A percentile compares a stretch with the other conserved stretches of the same genome.
These are phyloP conservation scores for Aegithalos caudatus DNA, from an alignment of 2,113 vertebrate genomes.

Conservation along the genomic window DNA sequence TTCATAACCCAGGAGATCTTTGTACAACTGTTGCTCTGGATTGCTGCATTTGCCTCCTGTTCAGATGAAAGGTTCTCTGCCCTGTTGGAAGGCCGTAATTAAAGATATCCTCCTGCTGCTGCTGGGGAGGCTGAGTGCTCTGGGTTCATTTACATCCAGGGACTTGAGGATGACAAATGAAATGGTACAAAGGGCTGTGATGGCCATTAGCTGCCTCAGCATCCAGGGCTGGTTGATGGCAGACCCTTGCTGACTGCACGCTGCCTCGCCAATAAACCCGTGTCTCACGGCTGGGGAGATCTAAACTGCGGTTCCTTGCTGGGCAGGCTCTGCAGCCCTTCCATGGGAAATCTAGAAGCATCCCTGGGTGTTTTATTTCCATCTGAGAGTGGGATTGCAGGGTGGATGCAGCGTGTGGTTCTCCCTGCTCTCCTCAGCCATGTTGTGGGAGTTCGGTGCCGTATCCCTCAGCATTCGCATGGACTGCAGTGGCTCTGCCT, in stretches of 20 bases:
- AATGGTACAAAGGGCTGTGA: not conserved
- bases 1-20: not conserved
- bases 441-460: conserved; percentile 3
- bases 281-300: not conserved
- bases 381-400: not conserved
- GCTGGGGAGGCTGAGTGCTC: not conserved
- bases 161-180: not conserved
- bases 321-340: not conserved
- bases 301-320: not conserved
- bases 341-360: not conserved
- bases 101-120: not conserved
- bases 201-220: not conserved
- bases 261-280: not conserved
- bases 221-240: not conserved
- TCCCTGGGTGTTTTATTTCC: not conserved
- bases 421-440: not conserved
- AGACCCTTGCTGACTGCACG: not conserved
- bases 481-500: conserved; percentile 25
- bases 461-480: not conserved
- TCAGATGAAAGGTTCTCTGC: not conserved
- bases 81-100: not conserved
- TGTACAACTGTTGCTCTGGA: conserved; percentile 4
- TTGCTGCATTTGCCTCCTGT: not conserved
- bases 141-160: not conserved
- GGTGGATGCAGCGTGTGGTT: not conserved